Evolutionary conservation across 2,113 vertebrate genomes (phyloP).

Genomic region (Cyprinodon brontotheroides): DNA sequence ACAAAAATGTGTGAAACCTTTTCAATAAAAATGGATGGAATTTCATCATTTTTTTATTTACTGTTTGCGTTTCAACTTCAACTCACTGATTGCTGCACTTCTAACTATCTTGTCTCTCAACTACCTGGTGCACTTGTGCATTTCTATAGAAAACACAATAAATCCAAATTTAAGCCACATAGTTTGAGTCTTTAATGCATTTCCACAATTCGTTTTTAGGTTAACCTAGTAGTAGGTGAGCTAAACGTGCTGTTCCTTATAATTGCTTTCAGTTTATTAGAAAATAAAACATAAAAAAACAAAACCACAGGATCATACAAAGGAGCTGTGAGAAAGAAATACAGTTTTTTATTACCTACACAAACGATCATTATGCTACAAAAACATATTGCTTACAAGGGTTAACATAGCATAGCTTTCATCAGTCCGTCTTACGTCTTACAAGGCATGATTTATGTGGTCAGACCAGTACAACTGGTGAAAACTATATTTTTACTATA

Average conservation of each 20-base stretch:
- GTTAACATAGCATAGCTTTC: neutral
- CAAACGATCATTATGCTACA: neutral
- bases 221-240: neutral
- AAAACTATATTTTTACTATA: constrained; percentile 17
- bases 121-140: neutral
- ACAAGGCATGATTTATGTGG: neutral
- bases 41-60: too few species aligned
- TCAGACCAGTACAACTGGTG: neutral
- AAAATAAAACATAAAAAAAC: neutral
- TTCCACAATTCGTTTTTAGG: constrained; percentile 30
- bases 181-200: constrained; percentile 44
- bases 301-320: neutral
- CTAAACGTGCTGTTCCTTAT: constrained; percentile 3
- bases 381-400: constrained; percentile 10
- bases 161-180: constrained; percentile 3
- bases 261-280: neutral
- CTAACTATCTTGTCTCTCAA: neutral
- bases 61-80: too few species aligned
- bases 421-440: neutral
- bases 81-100: neutral
- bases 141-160: neutral
- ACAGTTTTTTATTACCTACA: neutral
- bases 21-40: too few species aligned
- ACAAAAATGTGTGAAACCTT: too few species aligned
- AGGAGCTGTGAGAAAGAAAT: neutral